A percentile compares a stretch with the other conserved stretches of the same genome.
Evolutionary conservation across 2,797 vertebrate species (phyloP).

Genomic region (Anguilla megastoma): DNA sequence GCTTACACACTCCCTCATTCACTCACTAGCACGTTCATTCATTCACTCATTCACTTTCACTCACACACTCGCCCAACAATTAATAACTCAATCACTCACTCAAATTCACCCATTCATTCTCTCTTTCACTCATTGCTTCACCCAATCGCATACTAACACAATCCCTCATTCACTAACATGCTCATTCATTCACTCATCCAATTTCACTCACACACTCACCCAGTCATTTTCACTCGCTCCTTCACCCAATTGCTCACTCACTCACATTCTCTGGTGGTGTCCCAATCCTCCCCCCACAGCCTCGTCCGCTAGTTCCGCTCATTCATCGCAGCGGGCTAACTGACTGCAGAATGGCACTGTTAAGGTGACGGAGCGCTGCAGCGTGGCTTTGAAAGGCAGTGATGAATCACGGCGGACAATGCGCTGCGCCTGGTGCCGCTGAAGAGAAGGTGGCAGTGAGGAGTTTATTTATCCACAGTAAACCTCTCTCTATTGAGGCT

Average conservation of each 20-base stretch:
- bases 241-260: not conserved
- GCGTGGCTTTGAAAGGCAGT: not conserved
- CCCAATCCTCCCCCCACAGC: not conserved
- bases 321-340: not conserved
- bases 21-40: not conserved
- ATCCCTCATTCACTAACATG: not conserved
- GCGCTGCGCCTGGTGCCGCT: not conserved
- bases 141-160: not conserved
- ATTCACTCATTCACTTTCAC: not conserved
- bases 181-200: not conserved
- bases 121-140: not conserved
- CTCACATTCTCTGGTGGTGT: not conserved
- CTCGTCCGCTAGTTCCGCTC: not conserved
- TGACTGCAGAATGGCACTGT: not conserved
- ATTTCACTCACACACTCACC: not conserved
- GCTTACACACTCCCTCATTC: not conserved
- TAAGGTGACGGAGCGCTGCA: not conserved
- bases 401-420: not conserved
- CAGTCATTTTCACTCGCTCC: not conserved
- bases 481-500: conserved; percentile 40
- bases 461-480: conserved; percentile 47
- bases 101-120: not conserved
- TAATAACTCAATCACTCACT: not conserved
- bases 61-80: not conserved
- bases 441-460: conserved; percentile 34